Percentiles rank a stretch among this genome's conserved stretches.
phyloP scores from a whole-genome alignment of 1,140 invertebrate species.

The Bombus picipes region DNA sequence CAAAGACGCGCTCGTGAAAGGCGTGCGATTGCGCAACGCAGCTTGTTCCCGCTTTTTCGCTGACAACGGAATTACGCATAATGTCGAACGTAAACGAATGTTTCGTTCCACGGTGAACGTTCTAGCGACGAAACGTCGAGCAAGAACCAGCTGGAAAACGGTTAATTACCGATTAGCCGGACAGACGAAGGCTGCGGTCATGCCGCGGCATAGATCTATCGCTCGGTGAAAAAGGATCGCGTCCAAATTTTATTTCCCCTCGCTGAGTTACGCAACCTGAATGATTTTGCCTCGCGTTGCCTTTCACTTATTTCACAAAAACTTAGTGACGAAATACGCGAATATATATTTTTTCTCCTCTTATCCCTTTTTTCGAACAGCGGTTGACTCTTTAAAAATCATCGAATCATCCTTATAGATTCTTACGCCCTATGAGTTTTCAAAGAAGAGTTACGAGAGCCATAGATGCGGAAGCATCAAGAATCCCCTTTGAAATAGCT shows the following conservation, averaged over 20 bases:
- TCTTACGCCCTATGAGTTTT: conserved; percentile 8
- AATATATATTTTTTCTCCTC: background rate
- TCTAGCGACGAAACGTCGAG: background rate
- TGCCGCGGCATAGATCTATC: background rate
- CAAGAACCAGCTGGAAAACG: background rate
- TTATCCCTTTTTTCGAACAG: background rate
- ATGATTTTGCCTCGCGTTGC: conserved; percentile 28
- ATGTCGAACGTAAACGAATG: background rate
- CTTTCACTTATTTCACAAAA: conserved; percentile 58
- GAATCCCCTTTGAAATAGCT: too few species aligned
- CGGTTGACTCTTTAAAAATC: background rate
- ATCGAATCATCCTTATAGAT: background rate
- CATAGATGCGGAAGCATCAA: too few species aligned
- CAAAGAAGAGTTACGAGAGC: background rate
- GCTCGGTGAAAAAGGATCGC: conserved; percentile 15
- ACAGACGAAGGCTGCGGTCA: conserved; percentile 6
- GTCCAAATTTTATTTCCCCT: conserved; percentile 57
- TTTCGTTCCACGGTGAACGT: conserved; percentile 3
- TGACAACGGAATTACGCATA: background rate
- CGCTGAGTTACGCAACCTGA: conserved; percentile 13
- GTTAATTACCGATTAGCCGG: conserved; percentile 32
- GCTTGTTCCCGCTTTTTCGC: background rate
- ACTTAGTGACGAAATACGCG: background rate
- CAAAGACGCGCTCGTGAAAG: background rate
- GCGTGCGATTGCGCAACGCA: background rate